A percentile compares a stretch with the other conserved stretches of the same genome.
phyloP scores from a whole-genome alignment of 2,113 vertebrate genomes.

The Dromas ardeola region DNA sequence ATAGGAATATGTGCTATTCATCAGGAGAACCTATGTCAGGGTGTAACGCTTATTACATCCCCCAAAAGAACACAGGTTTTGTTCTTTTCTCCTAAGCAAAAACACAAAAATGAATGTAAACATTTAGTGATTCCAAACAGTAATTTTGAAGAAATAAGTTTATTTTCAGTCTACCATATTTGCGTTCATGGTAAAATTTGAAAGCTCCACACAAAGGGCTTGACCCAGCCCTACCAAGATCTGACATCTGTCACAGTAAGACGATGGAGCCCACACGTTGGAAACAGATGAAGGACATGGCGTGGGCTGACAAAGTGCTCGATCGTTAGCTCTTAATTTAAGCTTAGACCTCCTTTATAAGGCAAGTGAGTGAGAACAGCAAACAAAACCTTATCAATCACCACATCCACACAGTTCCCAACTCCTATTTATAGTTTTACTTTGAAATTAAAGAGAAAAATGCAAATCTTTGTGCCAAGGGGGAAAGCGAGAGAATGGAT shows the following conservation, averaged over 20 bases:
- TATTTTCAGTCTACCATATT: neutral
- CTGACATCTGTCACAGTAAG: neutral
- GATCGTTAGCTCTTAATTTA: constrained; percentile 4
- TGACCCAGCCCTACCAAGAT: neutral
- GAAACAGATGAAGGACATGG: neutral
- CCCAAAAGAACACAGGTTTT: neutral
- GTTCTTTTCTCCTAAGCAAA: neutral
- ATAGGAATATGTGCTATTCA: neutral
- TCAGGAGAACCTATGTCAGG: neutral
- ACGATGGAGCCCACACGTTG: neutral
- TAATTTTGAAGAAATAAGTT: neutral
- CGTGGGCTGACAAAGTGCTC: neutral
- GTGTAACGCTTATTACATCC: neutral
- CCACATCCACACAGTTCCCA: neutral
- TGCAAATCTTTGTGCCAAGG: neutral
- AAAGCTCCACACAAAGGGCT: neutral
- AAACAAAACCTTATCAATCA: neutral
- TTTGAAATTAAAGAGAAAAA: constrained; percentile 18
- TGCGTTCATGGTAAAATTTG: neutral
- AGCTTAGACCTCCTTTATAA: neutral
- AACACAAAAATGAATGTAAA: neutral
- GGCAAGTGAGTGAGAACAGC: neutral
- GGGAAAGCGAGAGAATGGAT: neutral
- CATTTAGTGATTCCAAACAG: neutral
- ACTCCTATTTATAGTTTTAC: constrained; percentile 24